These are phyloP conservation scores for Isotomurus palustris DNA, from an alignment of 2,888 invertebrate species.

Conservation along the genomic window DNA sequence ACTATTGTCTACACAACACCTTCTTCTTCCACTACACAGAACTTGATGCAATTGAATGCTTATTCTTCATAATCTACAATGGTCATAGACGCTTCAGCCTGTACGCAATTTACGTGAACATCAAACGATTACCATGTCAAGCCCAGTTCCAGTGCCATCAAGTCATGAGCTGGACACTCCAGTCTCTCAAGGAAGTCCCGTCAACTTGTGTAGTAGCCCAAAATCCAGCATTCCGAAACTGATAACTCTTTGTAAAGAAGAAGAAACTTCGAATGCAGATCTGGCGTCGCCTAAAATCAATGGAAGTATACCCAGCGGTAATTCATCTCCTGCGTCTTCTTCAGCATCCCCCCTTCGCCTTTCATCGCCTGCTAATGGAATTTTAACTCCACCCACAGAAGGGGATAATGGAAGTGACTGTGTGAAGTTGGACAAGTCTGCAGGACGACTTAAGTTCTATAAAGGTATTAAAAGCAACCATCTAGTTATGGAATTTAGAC, in stretches of 20 bases:
- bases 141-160: slow-evolving; percentile 31
- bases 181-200: slow-evolving; percentile 24
- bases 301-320: not conserved
- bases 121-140: no score
- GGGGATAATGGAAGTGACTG: slow-evolving; percentile 16
- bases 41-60: no score
- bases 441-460: slow-evolving; percentile 74
- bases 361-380: slow-evolving; percentile 32
- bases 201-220: not conserved
- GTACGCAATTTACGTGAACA: no score
- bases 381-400: slow-evolving; percentile 32
- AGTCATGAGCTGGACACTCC: slow-evolving; percentile 34
- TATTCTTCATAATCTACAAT: no score
- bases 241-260: slow-evolving; percentile 21
- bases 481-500: not conserved
- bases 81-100: no score
- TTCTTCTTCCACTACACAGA: no score
- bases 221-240: slow-evolving; percentile 9
- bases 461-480: no score
- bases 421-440: slow-evolving; percentile 50
- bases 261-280: no score
- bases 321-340: slow-evolving; percentile 6
- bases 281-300: not conserved
- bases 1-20: no score
- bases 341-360: slow-evolving; percentile 30